Percentiles rank a stretch among this genome's conserved stretches.
Evolutionary conservation across 2,113 vertebrate species (phyloP).

Genomic region (Hemichromis elongatus): DNA sequence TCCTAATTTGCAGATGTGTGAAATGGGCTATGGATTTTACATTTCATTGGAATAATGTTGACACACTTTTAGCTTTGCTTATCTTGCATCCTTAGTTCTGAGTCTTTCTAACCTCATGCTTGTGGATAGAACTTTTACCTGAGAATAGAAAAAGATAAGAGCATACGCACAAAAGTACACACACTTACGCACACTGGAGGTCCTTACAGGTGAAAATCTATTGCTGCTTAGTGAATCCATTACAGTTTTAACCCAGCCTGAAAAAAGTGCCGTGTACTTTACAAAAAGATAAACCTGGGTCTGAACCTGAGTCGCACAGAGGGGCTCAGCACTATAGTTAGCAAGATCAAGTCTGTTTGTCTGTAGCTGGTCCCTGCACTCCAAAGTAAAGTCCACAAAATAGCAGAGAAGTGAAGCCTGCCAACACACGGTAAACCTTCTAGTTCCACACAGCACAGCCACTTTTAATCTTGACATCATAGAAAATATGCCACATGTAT

Average conservation of each 20-base stretch:
- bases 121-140: conserved; percentile 47
- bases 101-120: conserved; percentile 24
- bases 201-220: background rate
- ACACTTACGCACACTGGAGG: background rate
- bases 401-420: background rate
- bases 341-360: background rate
- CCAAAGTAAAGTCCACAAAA: background rate
- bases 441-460: background rate
- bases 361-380: background rate
- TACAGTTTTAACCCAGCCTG: background rate
- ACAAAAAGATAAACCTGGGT: background rate
- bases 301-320: background rate
- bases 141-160: conserved; percentile 28
- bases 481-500: background rate
- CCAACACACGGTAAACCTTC: background rate
- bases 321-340: background rate
- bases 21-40: conserved; percentile 37
- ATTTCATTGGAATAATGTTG: conserved; percentile 53
- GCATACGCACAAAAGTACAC: background rate
- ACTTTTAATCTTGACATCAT: conserved; percentile 32
- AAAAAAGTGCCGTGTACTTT: conserved; percentile 5
- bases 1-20: conserved; percentile 52
- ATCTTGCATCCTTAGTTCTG: conserved; percentile 45
- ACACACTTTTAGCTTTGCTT: conserved; percentile 50
- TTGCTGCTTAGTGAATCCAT: background rate